Conservation (phyloP, 37 sponge, comb jelly and placozoan species). For the Crambe crambe region DNA sequence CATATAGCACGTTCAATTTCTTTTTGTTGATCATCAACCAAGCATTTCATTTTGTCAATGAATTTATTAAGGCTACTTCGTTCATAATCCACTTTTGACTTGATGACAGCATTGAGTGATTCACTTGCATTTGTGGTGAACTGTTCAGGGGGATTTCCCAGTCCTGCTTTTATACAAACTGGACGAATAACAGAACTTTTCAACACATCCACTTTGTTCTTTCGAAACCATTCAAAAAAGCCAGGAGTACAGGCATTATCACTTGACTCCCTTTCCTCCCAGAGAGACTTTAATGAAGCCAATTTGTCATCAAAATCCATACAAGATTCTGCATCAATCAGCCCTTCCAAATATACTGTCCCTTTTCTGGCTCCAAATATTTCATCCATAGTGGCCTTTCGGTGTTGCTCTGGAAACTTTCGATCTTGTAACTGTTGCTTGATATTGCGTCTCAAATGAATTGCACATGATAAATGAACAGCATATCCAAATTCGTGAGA, state of each 20-base stretch:
- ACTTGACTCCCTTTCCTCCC: conserved; percentile 17
- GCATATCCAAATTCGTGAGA: conserved; percentile 42
- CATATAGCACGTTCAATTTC: no score
- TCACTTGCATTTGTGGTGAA: no score
- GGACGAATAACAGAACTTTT: conserved; percentile 18
- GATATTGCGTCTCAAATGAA: conserved; percentile 39
- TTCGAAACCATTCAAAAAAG: conserved; percentile 24
- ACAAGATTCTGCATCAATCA: conserved; percentile 19
- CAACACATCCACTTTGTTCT: conserved; percentile 5
- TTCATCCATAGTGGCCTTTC: conserved; percentile 11
- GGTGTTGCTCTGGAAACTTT: not conserved
- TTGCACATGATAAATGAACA: conserved; percentile 51
- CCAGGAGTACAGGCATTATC: not conserved
- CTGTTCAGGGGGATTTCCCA: no score
- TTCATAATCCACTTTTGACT: no score
- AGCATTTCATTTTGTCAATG: no score
- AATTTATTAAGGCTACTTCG: no score
- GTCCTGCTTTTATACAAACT: no score
- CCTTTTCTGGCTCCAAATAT: conserved; percentile 39
- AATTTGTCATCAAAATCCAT: conserved; percentile 28
- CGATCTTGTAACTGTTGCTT: conserved; percentile 20
- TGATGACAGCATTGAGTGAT: no score
- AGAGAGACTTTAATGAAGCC: not conserved
- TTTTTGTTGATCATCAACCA: no score
- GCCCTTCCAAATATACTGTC: conserved; percentile 12